A percentile compares a stretch with the other conserved stretches of the same genome.
These are phyloP conservation scores for Delia radicum DNA, from an alignment of 1,140 invertebrate genomes.

Conservation along the genomic window DNA sequence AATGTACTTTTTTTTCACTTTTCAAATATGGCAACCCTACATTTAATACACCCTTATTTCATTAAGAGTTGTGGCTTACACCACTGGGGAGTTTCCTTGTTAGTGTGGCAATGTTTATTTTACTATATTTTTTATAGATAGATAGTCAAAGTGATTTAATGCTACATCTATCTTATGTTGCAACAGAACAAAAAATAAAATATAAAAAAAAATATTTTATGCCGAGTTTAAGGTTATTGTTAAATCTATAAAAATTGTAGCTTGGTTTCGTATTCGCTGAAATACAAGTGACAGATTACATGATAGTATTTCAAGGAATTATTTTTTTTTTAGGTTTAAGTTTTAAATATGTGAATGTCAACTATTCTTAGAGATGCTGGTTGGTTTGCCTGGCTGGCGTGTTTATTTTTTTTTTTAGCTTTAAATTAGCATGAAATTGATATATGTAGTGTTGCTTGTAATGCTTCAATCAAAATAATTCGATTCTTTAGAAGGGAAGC, in stretches of 20 bases:
- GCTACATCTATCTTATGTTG: background rate
- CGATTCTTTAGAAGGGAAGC: background rate
- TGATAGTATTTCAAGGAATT: conserved; percentile 17
- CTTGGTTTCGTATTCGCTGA: background rate
- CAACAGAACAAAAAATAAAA: background rate
- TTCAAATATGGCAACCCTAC: no score
- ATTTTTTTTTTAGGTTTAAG: background rate
- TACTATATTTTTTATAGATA: background rate
- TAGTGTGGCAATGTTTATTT: background rate
- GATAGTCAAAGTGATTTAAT: conserved; percentile 7
- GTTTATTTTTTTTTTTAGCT: background rate
- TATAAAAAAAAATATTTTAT: background rate
- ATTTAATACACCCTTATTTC: no score
- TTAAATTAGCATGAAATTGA: background rate
- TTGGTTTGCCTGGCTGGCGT: background rate
- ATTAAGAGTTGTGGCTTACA: background rate
- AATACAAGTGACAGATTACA: conserved; percentile 19
- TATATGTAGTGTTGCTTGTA: background rate
- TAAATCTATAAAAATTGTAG: background rate
- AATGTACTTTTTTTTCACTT: no score
- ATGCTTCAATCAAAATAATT: background rate
- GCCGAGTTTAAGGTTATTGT: conserved; percentile 1
- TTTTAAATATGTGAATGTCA: background rate
- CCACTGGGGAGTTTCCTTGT: background rate
- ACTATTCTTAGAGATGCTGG: background rate